Conservation (phyloP, 2,888 invertebrate species). For the Erebia epiphron region DNA sequence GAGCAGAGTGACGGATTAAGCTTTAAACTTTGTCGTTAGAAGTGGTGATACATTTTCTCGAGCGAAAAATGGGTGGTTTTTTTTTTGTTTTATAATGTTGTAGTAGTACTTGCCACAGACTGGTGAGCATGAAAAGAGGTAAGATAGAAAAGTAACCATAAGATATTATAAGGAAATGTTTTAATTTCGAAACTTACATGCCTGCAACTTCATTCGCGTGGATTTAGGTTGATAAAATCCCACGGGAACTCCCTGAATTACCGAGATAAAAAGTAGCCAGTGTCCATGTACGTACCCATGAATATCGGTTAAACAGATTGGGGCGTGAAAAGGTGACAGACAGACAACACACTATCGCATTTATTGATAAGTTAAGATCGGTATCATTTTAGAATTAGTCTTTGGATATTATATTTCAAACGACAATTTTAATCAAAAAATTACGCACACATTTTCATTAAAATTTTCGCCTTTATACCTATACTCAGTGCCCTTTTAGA, state of each 20-base stretch:
- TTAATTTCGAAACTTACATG: too few species aligned
- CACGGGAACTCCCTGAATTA: too few species aligned
- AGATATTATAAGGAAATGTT: too few species aligned
- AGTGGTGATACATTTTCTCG: conserved; percentile 19
- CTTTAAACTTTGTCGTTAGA: conserved; percentile 26
- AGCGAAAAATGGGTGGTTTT: conserved; percentile 6
- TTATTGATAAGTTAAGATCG: too few species aligned
- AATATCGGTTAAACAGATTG: too few species aligned
- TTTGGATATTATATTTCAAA: background rate
- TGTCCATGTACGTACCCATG: too few species aligned
- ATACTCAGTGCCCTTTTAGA: background rate
- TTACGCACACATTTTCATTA: background rate
- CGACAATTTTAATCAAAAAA: background rate
- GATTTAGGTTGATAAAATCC: too few species aligned
- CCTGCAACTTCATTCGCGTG: too few species aligned
- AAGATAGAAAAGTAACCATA: background rate
- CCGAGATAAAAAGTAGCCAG: too few species aligned
- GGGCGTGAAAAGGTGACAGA: too few species aligned
- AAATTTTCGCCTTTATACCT: background rate
- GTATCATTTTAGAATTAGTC: too few species aligned
- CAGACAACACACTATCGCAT: too few species aligned
- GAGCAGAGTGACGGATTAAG: conserved; percentile 24
- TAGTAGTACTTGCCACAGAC: conserved; percentile 1
- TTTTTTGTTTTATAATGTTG: conserved; percentile 5
- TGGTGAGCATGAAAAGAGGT: background rate